Conservation (phyloP, 1,140 invertebrate genomes). For the Arion vulgaris region DNA sequence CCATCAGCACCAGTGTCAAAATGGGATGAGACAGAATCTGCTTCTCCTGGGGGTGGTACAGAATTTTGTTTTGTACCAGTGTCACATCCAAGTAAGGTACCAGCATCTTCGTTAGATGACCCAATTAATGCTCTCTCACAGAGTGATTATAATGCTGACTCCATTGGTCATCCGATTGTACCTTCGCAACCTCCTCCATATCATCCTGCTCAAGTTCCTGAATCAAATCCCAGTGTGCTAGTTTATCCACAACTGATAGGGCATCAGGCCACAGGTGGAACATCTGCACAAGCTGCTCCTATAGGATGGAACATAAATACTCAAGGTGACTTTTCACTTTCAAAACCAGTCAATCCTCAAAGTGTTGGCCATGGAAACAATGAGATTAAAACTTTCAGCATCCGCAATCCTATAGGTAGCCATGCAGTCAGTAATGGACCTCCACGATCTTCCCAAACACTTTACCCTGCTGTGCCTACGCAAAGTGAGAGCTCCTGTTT, state of each 20-base stretch:
- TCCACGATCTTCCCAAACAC: neutral
- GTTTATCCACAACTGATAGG: constrained; percentile 1
- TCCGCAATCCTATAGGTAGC: neutral
- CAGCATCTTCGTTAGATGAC: neutral
- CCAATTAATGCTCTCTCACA: neutral
- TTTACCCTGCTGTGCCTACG: constrained; percentile 42
- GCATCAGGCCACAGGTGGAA: neutral
- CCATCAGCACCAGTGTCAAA: constrained; percentile 5
- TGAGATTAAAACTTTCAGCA: constrained; percentile 18
- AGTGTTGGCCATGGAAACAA: constrained; percentile 25
- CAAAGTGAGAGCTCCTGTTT: constrained; percentile 5
- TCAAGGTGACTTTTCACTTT: neutral
- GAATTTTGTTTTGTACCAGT: neutral
- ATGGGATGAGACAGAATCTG: neutral
- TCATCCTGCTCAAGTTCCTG: neutral
- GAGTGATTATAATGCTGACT: neutral
- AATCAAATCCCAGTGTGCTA: neutral
- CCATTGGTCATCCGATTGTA: neutral
- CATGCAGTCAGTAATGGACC: neutral
- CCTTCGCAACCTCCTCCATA: neutral
- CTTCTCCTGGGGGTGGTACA: neutral
- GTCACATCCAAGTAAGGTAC: neutral
- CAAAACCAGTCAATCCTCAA: neutral
- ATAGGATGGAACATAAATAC: constrained; percentile 13
- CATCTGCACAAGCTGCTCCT: neutral